Percentiles rank a stretch among this genome's conserved stretches.
Conservation (phyloP, 1,140 invertebrate species). For the Drosophila saltans region DNA sequence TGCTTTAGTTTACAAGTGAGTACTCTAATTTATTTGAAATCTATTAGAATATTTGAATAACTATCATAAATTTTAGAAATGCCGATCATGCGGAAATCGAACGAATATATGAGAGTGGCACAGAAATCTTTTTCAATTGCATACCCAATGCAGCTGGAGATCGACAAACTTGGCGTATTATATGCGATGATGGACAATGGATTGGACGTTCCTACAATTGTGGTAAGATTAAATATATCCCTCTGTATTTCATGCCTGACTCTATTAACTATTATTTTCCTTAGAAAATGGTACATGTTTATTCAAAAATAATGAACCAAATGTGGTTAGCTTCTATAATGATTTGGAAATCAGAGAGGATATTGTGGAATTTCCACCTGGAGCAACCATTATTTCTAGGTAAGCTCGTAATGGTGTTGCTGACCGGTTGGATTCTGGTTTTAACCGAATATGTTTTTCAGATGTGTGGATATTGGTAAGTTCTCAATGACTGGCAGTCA, state of each 20-base stretch:
- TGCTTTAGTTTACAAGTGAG: constrained; percentile 78
- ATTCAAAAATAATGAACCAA: constrained; percentile 90
- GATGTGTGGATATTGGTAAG: constrained; percentile 93
- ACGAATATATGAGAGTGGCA: constrained; percentile 88
- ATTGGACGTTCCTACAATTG: constrained; percentile 90
- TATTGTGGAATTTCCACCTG: constrained; percentile 89
- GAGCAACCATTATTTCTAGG: constrained; percentile 87
- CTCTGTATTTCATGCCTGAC: neutral
- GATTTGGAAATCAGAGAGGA: constrained; percentile 90
- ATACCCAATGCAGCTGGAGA: constrained; percentile 90
- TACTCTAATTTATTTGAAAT: neutral
- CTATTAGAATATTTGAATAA: neutral
- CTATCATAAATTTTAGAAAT: constrained; percentile 50
- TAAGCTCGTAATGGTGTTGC: constrained; percentile 60
- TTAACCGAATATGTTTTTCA: constrained; percentile 57
- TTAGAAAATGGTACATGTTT: constrained; percentile 89
- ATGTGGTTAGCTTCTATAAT: constrained; percentile 91
- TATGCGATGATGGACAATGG: constrained; percentile 93
- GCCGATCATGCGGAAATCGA: constrained; percentile 80
- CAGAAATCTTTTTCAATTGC: constrained; percentile 92
- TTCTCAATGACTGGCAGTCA: constrained; percentile 86
- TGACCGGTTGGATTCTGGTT: no score
- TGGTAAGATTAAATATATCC: constrained; percentile 83
- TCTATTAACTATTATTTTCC: neutral
- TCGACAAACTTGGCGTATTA: constrained; percentile 91